Conservation (phyloP, 2,888 invertebrate genomes). For the Tiphia femorata region DNA sequence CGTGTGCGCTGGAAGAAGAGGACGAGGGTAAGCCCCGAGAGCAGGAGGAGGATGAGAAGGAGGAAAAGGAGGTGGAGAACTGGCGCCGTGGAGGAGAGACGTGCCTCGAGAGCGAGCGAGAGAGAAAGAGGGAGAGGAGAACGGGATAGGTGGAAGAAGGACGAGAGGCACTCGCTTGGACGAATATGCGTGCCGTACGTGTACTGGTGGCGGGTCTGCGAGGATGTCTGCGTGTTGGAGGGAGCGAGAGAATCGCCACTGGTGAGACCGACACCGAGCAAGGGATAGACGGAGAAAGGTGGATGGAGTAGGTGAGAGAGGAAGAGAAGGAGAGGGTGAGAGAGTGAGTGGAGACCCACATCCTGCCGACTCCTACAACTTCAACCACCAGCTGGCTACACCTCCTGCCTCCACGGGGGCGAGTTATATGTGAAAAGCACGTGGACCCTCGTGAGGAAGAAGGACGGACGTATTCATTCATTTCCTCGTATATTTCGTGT, state of each 20-base stretch:
- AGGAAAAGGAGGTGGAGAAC: too few relatives aligned
- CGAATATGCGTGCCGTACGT: background rate
- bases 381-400: conserved; percentile 61
- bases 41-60: conserved; percentile 10
- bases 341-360: conserved; percentile 58
- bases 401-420: conserved; percentile 52
- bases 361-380: conserved; percentile 65
- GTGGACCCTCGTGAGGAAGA: conserved; percentile 60
- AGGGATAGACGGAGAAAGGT: conserved; percentile 32
- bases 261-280: conserved; percentile 34
- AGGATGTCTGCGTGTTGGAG: background rate
- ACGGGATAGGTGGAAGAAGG: conserved; percentile 42
- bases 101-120: conserved; percentile 12
- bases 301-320: conserved; percentile 38
- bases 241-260: conserved; percentile 11
- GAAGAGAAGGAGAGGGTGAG: conserved; percentile 46
- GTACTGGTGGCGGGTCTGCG: conserved; percentile 5
- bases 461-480: conserved; percentile 62
- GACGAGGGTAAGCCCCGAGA: conserved; percentile 18
- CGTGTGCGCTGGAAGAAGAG: background rate
- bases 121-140: conserved; percentile 18
- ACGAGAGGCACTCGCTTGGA: conserved; percentile 26
- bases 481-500: conserved; percentile 54
- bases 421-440: conserved; percentile 58
- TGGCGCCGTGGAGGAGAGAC: too few relatives aligned